Evolutionary conservation across 2,797 vertebrate genomes (phyloP).

Genomic region (Sphenodon punctatus): DNA sequence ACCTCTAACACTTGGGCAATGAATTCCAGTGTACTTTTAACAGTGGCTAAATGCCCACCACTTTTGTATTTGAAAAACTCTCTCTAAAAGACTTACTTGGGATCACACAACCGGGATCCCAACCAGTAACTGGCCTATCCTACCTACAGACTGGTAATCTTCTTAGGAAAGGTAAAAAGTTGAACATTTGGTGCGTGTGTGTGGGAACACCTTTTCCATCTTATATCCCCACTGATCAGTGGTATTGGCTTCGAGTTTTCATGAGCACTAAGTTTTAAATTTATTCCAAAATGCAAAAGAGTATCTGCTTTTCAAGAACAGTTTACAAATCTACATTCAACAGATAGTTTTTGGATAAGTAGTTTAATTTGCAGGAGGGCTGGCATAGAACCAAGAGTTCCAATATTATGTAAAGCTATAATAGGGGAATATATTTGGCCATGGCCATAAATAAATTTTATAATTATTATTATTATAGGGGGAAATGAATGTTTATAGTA

Average conservation of each 20-base stretch:
- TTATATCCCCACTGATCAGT: fast-evolving
- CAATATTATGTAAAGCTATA: neutral
- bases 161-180: neutral
- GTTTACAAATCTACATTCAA: neutral
- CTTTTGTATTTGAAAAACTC: no score
- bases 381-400: neutral
- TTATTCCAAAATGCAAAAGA: neutral
- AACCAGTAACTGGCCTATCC: no score
- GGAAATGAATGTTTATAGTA: neutral
- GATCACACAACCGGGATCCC: no score
- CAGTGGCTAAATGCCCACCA: no score
- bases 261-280: neutral
- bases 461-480: no score
- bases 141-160: neutral
- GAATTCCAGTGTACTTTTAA: no score
- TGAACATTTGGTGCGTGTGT: neutral
- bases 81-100: no score
- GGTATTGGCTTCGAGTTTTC: neutral
- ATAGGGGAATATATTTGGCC: no score
- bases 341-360: neutral
- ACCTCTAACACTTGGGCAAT: no score
- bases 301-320: neutral
- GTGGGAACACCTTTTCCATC: neutral
- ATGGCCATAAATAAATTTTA: no score
- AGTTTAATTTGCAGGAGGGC: neutral